phyloP scores from a whole-genome alignment of 1,140 invertebrate genomes.

The Dufourea novaeangliae region DNA sequence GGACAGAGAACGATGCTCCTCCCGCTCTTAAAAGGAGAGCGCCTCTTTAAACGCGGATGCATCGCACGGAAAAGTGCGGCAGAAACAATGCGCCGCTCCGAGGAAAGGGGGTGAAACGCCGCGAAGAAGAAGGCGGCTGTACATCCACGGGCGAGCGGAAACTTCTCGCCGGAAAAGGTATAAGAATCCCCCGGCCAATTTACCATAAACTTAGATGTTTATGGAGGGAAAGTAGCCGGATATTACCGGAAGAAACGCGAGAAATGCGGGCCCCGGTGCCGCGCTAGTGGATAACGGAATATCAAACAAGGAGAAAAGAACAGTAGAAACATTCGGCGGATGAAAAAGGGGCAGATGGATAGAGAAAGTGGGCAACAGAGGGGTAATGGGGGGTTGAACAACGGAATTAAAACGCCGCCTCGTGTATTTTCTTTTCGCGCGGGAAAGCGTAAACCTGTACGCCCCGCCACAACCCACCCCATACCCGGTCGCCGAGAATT shows the following conservation, averaged over 20 bases:
- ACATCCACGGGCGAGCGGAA: slow-evolving; percentile 31
- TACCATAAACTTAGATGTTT: slow-evolving; percentile 69
- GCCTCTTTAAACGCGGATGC: too few species aligned
- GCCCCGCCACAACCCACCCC: background rate
- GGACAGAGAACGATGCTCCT: background rate
- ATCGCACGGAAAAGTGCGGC: slow-evolving; percentile 17
- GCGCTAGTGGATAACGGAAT: slow-evolving; percentile 52
- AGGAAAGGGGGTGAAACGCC: background rate
- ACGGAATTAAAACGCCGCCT: slow-evolving; percentile 52
- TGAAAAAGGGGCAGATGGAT: background rate
- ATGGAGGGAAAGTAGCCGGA: slow-evolving; percentile 59
- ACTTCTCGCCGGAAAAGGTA: slow-evolving; percentile 23
- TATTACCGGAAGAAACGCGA: slow-evolving; percentile 59
- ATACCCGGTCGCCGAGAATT: slow-evolving; percentile 42
- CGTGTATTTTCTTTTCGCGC: slow-evolving; percentile 15
- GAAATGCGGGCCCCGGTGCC: slow-evolving; percentile 39
- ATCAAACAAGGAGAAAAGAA: slow-evolving; percentile 41
- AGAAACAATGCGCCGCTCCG: slow-evolving; percentile 19
- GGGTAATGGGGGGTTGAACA: slow-evolving; percentile 19
- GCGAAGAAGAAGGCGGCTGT: slow-evolving; percentile 1
- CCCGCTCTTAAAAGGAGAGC: too few species aligned
- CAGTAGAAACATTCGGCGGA: background rate
- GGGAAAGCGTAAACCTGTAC: slow-evolving; percentile 13
- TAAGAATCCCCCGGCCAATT: slow-evolving; percentile 65
- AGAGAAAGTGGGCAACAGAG: background rate